Evolutionary conservation across 1,140 invertebrate species (phyloP), one percentile per base, ranked within the genome.

Genomic region (Eumaeus atala): DNA sequence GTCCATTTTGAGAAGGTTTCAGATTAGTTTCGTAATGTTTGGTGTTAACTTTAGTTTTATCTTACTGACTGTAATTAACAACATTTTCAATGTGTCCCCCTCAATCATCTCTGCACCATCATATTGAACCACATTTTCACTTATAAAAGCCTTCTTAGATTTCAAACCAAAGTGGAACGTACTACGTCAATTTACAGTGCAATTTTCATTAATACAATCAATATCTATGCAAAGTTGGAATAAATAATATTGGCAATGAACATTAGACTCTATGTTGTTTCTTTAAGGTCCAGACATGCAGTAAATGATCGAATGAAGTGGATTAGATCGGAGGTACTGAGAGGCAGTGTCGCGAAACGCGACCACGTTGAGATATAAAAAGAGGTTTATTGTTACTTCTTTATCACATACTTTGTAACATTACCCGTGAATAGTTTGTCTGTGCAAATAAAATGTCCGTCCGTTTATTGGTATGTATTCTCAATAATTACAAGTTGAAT

Each of bases 281-380:
- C 9, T 11, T 7, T 66, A 63, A 52, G 36, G 48, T 61, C 50
- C 6, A 36, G 28, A 56, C 66, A 55, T 62, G 9, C 14, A 9
- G 12, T 51, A 47, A 8, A 54, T 6, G 34, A 40, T 40, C 37
- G 40, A 44, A 59, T 36, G 34, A 54, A 54, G 59, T 54, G 62
- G 59, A 66, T 70, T 62, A 67, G 62, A 72, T 70, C 44, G 72
- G 74, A 70, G 64, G 51, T 54, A 62, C 56, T 50, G 64, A 77
- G 79, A 77, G 64, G 71, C 78, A 77, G 69, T 80, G 80, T 86
- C 83, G 80, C 77, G 80, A 84, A 84, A 81, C 77, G 71, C 73
- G 61, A 79, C 65, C 78, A 86, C 80, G 83, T 86, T 80, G 78
- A 72, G 62, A 84, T 86, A 86, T 86, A 86, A 84, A 86, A 84